phyloP scores from a whole-genome alignment of 2,113 vertebrate genomes.

The Panthera leo region DNA sequence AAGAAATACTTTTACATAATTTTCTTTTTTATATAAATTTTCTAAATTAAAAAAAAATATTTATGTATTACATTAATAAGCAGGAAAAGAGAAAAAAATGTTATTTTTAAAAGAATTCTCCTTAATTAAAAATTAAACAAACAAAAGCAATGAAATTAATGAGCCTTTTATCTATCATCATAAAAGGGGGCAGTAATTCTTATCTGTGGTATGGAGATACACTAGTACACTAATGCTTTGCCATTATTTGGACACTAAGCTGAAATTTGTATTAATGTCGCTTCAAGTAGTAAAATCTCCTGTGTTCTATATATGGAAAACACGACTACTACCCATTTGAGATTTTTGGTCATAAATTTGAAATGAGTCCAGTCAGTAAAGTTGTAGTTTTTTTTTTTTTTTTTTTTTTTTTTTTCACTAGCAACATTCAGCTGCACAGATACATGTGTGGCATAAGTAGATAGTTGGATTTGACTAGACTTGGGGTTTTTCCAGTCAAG shows the following conservation, averaged over 20 bases:
- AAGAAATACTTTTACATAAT: neutral
- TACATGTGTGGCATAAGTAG: neutral
- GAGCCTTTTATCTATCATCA: neutral
- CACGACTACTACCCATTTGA: neutral
- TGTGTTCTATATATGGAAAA: neutral
- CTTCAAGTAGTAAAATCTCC: neutral
- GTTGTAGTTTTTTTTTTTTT: neutral
- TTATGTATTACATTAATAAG: neutral
- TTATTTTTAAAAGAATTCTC: neutral
- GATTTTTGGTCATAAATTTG: conserved; percentile 4
- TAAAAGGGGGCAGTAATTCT: neutral
- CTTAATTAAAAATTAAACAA: conserved; percentile 31
- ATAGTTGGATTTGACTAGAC: neutral
- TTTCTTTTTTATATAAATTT: neutral
- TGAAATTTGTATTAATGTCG: neutral
- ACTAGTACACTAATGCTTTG: neutral
- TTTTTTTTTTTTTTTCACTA: neutral
- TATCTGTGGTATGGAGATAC: neutral
- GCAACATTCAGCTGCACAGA: neutral
- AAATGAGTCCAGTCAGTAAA: neutral
- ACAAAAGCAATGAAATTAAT: neutral
- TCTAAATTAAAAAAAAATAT: neutral
- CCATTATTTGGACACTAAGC: neutral
- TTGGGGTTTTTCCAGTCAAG: neutral
- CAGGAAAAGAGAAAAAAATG: neutral